These are phyloP conservation scores for Macroglossus sobrinus DNA, from an alignment of 2,113 vertebrate species.

Conservation along the genomic window DNA sequence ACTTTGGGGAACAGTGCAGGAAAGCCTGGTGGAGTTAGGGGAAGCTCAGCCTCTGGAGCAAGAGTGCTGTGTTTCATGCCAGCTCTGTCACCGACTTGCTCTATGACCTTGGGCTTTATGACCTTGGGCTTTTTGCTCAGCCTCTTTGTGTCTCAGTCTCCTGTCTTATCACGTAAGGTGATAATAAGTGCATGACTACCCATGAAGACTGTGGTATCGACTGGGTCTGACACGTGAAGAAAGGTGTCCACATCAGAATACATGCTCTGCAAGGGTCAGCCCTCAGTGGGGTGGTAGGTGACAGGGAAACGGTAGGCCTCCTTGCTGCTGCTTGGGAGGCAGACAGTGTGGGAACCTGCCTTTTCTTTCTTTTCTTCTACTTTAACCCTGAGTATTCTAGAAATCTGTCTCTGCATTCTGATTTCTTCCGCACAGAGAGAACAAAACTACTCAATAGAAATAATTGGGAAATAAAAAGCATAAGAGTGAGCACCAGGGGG, in stretches of 20 bases:
- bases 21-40: too few species aligned
- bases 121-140: background rate
- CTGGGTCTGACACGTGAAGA: background rate
- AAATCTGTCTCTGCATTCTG: background rate
- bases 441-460: background rate
- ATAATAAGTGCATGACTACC: background rate
- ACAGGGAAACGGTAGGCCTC: accelerated
- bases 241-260: accelerated
- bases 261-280: background rate
- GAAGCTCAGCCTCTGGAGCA: background rate
- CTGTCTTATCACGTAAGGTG: background rate
- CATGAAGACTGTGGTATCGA: background rate
- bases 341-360: background rate
- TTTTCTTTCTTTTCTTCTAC: background rate
- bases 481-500: background rate
- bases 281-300: background rate
- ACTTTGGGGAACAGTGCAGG: background rate
- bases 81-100: background rate
- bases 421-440: background rate
- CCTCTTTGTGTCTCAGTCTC: background rate
- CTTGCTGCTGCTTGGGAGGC: background rate
- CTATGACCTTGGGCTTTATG: background rate
- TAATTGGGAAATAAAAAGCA: background rate
- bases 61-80: background rate
- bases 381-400: background rate